Conservation (phyloP, 2,113 vertebrate species). For the Carassius auratus region DNA sequence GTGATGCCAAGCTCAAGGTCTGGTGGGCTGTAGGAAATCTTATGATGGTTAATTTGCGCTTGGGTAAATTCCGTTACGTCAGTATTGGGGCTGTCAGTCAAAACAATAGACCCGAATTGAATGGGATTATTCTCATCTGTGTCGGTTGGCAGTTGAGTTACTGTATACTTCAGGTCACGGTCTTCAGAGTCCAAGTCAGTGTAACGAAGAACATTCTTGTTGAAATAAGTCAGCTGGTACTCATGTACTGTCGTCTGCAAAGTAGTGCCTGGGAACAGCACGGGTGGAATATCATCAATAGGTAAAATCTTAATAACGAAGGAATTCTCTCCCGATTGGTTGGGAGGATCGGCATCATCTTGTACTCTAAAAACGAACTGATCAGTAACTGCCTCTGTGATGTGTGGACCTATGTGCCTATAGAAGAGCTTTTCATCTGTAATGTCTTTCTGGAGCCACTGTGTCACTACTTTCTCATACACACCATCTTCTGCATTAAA, state of each 20-base stretch:
- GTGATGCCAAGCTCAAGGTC: slow-evolving; percentile 88
- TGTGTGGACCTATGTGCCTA: slow-evolving; percentile 85
- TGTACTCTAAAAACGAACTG: slow-evolving; percentile 87
- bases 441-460: slow-evolving; percentile 92
- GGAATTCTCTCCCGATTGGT: slow-evolving; percentile 80
- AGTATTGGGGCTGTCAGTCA: slow-evolving; percentile 82
- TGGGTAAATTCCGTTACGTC: slow-evolving; percentile 90
- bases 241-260: slow-evolving; percentile 88
- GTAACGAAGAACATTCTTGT: slow-evolving; percentile 85
- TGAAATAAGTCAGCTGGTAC: slow-evolving; percentile 85
- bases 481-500: slow-evolving; percentile 78
- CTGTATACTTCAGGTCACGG: slow-evolving; percentile 85
- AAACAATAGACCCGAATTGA: slow-evolving; percentile 82
- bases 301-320: slow-evolving; percentile 86
- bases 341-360: slow-evolving; percentile 94
- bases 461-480: slow-evolving; percentile 86
- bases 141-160: slow-evolving; percentile 84
- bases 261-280: slow-evolving; percentile 82
- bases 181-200: slow-evolving; percentile 93
- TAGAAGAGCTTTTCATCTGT: slow-evolving; percentile 87
- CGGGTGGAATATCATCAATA: slow-evolving; percentile 86
- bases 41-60: slow-evolving; percentile 94
- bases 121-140: slow-evolving; percentile 85
- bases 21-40: slow-evolving; percentile 87
- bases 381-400: slow-evolving; percentile 80